These are phyloP conservation scores for Entomobrya multifasciata DNA, from an alignment of 2,888 invertebrate genomes.

Conservation along the genomic window DNA sequence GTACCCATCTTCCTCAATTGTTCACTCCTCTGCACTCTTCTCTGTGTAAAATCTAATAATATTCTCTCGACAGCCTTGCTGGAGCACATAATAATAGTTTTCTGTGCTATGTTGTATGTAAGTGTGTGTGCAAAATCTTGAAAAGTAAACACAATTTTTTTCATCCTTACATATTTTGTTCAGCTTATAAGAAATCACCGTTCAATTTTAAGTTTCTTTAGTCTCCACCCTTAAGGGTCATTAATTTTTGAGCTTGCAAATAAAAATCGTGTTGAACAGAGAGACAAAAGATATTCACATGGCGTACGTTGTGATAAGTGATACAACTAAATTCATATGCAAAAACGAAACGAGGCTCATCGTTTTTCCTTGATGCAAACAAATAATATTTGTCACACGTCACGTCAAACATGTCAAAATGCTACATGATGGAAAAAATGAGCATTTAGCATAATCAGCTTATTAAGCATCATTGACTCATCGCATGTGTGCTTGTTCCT, in stretches of 20 bases:
- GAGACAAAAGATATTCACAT: constrained; percentile 22
- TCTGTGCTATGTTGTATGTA: not conserved
- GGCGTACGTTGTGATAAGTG: constrained; percentile 18
- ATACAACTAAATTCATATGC: constrained; percentile 7
- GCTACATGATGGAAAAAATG: not conserved
- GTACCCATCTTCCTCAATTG: constrained; percentile 74
- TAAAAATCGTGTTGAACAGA: constrained; percentile 19
- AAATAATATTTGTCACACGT: not conserved
- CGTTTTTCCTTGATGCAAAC: not conserved
- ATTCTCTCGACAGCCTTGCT: constrained; percentile 26
- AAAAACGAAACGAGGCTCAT: not conserved
- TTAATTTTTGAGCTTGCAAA: constrained; percentile 54
- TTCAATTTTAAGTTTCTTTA: constrained; percentile 46
- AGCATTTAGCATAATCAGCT: not conserved
- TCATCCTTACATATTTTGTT: constrained; percentile 24
- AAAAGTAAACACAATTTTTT: constrained; percentile 55
- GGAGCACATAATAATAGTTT: constrained; percentile 26
- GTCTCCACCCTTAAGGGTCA: constrained; percentile 64
- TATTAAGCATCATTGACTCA: not conserved
- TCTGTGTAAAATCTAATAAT: constrained; percentile 24
- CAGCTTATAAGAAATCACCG: constrained; percentile 56
- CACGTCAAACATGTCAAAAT: not conserved
- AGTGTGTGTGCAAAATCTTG: constrained; percentile 60
- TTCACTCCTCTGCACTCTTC: constrained; percentile 72
- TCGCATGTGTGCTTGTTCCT: no score